Conservation (phyloP, 2,113 vertebrate genomes). For the Ptychochromis oligacanthus region DNA sequence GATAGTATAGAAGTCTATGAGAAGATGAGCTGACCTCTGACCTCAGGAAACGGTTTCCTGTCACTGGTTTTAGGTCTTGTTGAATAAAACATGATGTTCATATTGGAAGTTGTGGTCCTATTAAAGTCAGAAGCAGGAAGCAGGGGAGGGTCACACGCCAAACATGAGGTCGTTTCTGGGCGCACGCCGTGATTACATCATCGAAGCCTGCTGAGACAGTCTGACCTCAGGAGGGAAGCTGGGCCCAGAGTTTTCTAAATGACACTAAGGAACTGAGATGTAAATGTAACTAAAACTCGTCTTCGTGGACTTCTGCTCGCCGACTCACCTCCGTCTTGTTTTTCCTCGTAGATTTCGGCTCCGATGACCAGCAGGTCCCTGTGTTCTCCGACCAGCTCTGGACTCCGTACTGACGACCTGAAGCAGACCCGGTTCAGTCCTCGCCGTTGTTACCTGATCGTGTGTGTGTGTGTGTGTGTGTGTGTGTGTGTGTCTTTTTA, state of each 20-base stretch:
- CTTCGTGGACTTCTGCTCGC: neutral
- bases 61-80: too few relatives aligned
- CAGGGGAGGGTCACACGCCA: too few relatives aligned
- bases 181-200: neutral
- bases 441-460: neutral
- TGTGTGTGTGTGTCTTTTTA: slow-evolving; percentile 43
- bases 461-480: neutral
- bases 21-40: too few relatives aligned
- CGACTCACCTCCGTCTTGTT: neutral
- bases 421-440: neutral
- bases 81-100: too few relatives aligned
- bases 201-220: neutral
- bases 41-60: too few relatives aligned
- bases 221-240: neutral
- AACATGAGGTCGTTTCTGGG: too few relatives aligned
- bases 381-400: slow-evolving; percentile 72
- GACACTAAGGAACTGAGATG: too few relatives aligned
- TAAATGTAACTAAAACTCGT: too few relatives aligned
- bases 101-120: too few relatives aligned
- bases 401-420: slow-evolving; percentile 66
- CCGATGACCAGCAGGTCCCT: slow-evolving; percentile 72
- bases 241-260: too few relatives aligned
- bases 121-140: too few relatives aligned
- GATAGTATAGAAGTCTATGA: too few relatives aligned
- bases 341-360: slow-evolving; percentile 41